These are phyloP conservation scores for Hirundichthys speculiger DNA, from an alignment of 2,113 vertebrate genomes.

Conservation along the genomic window DNA sequence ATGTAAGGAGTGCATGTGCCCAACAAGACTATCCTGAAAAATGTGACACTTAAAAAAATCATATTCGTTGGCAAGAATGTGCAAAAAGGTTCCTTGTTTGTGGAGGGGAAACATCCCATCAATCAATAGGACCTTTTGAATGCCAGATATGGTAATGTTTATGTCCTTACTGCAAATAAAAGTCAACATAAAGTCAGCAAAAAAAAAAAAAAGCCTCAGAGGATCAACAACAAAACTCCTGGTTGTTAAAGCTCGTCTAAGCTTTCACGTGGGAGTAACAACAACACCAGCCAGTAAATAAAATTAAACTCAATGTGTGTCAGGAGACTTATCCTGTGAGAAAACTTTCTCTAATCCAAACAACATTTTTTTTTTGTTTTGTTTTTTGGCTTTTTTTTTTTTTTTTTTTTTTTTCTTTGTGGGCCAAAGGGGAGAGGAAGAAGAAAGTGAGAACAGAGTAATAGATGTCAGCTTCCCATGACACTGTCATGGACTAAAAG, in stretches of 20 bases:
- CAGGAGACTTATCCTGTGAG: conserved; percentile 61
- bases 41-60: conserved; percentile 25
- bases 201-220: conserved; percentile 41
- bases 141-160: neutral
- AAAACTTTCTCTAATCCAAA: conserved; percentile 39
- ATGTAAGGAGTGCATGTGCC: conserved; percentile 21
- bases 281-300: conserved; percentile 68
- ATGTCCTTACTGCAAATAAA: conserved; percentile 4
- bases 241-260: conserved; percentile 44
- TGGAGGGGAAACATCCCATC: neutral
- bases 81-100: conserved; percentile 17
- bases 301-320: conserved; percentile 52
- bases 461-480: too few relatives aligned
- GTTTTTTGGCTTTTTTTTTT: conserved; percentile 39
- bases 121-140: neutral
- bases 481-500: too few relatives aligned
- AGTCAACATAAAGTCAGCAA: conserved; percentile 13
- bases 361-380: conserved; percentile 40
- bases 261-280: conserved; percentile 62
- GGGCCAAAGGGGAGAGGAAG: conserved; percentile 8
- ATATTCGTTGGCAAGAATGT: conserved; percentile 26
- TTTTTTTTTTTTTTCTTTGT: conserved; percentile 36
- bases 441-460: neutral
- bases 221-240: conserved; percentile 44
- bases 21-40: conserved; percentile 32